phyloP scores from a whole-genome alignment of 2,797 vertebrate species.

The Lacerta agilis region DNA sequence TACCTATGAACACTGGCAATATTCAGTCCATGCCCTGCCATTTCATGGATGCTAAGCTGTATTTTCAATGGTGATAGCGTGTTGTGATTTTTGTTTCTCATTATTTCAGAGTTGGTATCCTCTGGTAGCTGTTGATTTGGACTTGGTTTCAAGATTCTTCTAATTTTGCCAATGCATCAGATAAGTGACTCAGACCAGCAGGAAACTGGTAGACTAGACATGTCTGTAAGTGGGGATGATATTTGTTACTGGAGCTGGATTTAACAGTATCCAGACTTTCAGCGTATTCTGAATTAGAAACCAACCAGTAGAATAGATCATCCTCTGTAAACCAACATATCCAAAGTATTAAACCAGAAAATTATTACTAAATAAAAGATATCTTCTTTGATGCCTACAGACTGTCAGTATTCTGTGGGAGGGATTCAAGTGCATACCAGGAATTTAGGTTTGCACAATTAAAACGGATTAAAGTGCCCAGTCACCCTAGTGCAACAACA shows the following conservation, averaged over 20 bases:
- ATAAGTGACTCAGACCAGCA: background rate
- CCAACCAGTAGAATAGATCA: background rate
- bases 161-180: too few relatives aligned
- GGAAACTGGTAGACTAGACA: background rate
- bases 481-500: too few relatives aligned
- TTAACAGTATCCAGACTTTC: background rate
- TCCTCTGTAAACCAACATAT: background rate
- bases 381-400: background rate
- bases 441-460: too few relatives aligned
- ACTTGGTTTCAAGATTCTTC: background rate
- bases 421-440: too few relatives aligned
- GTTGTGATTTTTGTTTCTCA: background rate
- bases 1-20: too few relatives aligned
- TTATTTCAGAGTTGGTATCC: background rate
- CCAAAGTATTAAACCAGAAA: background rate
- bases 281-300: background rate
- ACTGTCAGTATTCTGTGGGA: too few relatives aligned
- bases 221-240: background rate
- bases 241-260: background rate
- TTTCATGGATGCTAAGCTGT: background rate
- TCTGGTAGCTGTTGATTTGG: background rate
- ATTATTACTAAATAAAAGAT: background rate
- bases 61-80: too few relatives aligned
- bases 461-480: too few relatives aligned
- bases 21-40: background rate